Evolutionary conservation across 2,888 invertebrate genomes (phyloP).

Genomic region (Osmoderma eremita): DNA sequence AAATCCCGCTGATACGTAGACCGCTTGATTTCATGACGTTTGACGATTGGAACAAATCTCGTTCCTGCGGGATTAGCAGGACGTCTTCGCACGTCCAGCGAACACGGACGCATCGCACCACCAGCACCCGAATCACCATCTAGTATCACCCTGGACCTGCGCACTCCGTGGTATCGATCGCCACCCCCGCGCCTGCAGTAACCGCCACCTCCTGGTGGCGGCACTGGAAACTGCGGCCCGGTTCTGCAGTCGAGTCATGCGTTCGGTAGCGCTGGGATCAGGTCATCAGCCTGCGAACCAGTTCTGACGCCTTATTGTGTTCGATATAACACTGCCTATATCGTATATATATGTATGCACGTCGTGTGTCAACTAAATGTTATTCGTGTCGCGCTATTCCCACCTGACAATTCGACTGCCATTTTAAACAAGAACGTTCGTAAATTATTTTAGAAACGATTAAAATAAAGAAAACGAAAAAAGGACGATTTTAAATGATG

Average conservation of each 20-base stretch:
- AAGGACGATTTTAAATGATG: neutral
- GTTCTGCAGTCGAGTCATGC: conserved; percentile 66
- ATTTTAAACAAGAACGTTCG: neutral
- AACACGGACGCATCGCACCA: neutral
- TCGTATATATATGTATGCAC: conserved; percentile 51
- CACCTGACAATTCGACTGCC: conserved; percentile 27
- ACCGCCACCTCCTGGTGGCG: conserved; percentile 64
- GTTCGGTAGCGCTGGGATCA: conserved; percentile 58
- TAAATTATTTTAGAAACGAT: neutral
- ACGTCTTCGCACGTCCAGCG: conserved; percentile 11
- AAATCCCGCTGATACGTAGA: conserved; percentile 1
- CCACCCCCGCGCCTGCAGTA: conserved; percentile 64
- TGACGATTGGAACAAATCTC: too few species aligned
- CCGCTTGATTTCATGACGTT: conserved; percentile 1
- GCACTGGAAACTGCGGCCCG: conserved; percentile 58
- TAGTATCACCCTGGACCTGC: conserved; percentile 45
- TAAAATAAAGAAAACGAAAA: neutral
- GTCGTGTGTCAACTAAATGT: conserved; percentile 36
- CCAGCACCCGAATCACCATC: neutral
- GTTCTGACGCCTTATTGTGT: conserved; percentile 60
- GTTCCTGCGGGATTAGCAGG: neutral
- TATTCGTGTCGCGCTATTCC: conserved; percentile 19
- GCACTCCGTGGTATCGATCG: conserved; percentile 52
- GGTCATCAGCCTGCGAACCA: conserved; percentile 18
- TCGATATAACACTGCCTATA: conserved; percentile 64